Conservation (phyloP, 2,113 vertebrate genomes). For the Rhinolophus sinicus region DNA sequence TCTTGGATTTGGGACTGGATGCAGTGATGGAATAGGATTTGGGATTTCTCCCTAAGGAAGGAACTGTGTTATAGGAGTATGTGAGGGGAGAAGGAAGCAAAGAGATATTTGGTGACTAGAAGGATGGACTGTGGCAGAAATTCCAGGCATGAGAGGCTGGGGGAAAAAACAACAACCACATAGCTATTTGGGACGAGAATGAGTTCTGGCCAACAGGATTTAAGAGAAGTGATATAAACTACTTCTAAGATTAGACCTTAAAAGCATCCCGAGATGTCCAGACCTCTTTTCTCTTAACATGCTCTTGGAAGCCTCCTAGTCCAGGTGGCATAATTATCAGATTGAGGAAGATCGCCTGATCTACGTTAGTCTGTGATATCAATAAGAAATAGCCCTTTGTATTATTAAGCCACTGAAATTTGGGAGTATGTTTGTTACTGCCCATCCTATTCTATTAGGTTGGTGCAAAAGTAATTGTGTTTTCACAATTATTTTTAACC, state of each 20-base stretch:
- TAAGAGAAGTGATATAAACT: not conserved
- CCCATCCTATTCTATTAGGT: not conserved
- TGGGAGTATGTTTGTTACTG: not conserved
- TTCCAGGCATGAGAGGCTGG: not conserved
- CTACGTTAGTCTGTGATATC: not conserved
- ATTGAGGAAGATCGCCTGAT: not conserved
- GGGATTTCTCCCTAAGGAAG: not conserved
- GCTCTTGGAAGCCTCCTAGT: not conserved
- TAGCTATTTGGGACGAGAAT: not conserved
- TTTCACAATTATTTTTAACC: no score
- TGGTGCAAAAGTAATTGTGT: no score
- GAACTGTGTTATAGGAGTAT: not conserved
- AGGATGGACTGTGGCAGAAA: constrained; percentile 7
- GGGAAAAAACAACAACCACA: not conserved
- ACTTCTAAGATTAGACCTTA: constrained; percentile 30
- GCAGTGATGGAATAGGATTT: not conserved
- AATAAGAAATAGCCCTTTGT: not conserved
- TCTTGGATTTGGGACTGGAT: not conserved
- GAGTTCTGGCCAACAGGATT: not conserved
- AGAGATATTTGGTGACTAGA: constrained; percentile 43
- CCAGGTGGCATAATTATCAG: not conserved
- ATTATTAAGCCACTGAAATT: not conserved
- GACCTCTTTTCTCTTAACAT: not conserved
- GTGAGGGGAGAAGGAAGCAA: not conserved
- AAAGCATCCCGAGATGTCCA: not conserved